phyloP scores from a whole-genome alignment of 2,888 invertebrate species.

The Bombylius discolor region DNA sequence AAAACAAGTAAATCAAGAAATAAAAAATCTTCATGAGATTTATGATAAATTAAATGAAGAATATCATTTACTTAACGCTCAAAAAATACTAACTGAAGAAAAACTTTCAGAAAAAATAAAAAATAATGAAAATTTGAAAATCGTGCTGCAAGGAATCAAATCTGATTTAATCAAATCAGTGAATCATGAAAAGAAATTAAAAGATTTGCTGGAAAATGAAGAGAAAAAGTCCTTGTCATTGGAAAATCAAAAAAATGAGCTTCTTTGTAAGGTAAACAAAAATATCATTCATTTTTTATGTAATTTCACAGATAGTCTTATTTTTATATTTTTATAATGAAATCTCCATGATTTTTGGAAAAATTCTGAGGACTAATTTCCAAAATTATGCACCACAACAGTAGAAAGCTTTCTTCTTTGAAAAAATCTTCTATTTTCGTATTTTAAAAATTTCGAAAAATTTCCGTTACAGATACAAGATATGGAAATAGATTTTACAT shows the following conservation, averaged over 20 bases:
- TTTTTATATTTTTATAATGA: too few species aligned
- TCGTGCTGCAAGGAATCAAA: conserved; percentile 17
- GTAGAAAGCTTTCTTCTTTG: too few species aligned
- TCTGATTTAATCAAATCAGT: conserved; percentile 19
- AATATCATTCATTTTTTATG: not conserved
- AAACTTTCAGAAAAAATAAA: conserved; percentile 19
- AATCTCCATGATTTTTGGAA: too few species aligned
- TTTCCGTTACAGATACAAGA: not conserved
- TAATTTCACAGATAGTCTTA: not conserved
- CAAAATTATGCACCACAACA: too few species aligned
- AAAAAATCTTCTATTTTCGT: too few species aligned
- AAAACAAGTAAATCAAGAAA: conserved; percentile 16
- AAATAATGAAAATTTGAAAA: conserved; percentile 20
- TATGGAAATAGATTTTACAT: not conserved
- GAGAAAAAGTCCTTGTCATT: conserved; percentile 19
- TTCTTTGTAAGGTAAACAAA: conserved; percentile 19
- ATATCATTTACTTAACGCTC: conserved; percentile 12
- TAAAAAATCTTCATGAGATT: conserved; percentile 19
- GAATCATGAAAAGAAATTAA: conserved; percentile 19
- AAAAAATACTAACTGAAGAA: not conserved
- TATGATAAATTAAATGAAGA: conserved; percentile 20
- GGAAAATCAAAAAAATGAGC: conserved; percentile 19
- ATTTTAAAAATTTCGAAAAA: too few species aligned
- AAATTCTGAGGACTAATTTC: too few species aligned
- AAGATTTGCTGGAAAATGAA: conserved; percentile 18